A percentile compares a stretch with the other conserved stretches of the same genome.
Conservation (phyloP, 1,140 invertebrate species). For the Scylla paramamosain region DNA sequence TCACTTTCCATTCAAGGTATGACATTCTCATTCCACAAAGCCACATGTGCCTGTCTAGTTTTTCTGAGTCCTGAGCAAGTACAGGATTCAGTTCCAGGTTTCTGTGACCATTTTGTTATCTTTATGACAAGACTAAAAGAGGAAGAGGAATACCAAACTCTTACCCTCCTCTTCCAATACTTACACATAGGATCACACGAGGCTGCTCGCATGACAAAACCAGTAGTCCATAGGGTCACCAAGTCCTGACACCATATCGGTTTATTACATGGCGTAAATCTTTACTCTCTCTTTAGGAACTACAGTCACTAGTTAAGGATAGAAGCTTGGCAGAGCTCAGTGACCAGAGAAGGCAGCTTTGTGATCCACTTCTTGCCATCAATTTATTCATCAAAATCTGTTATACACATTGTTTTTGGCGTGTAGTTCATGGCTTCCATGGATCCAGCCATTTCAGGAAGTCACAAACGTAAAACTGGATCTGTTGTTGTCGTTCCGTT, state of each 20-base stretch:
- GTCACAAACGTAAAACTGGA: slow-evolving; percentile 8
- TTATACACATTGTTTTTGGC: slow-evolving; percentile 2
- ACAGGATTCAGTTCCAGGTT: background rate
- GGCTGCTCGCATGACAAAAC: background rate
- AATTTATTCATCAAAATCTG: slow-evolving; percentile 14
- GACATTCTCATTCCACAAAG: slow-evolving; percentile 14
- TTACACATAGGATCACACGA: background rate
- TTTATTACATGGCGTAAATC: background rate
- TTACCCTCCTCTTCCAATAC: background rate
- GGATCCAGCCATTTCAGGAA: slow-evolving; percentile 41
- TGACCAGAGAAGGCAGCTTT: slow-evolving; percentile 20
- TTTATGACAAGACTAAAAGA: background rate
- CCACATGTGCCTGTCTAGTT: slow-evolving; percentile 11
- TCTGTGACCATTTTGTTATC: background rate
- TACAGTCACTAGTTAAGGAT: background rate
- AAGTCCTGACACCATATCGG: background rate
- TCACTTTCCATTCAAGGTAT: background rate
- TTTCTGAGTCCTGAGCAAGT: background rate
- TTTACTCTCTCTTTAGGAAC: background rate
- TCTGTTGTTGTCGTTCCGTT: slow-evolving; percentile 57
- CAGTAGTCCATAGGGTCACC: background rate
- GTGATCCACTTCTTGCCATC: slow-evolving; percentile 20
- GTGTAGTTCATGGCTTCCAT: background rate
- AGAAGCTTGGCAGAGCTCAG: background rate
- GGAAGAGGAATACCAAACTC: background rate